These are phyloP conservation scores for Sebastes elongatus DNA, from an alignment of 2,797 vertebrate genomes.

Conservation along the genomic window DNA sequence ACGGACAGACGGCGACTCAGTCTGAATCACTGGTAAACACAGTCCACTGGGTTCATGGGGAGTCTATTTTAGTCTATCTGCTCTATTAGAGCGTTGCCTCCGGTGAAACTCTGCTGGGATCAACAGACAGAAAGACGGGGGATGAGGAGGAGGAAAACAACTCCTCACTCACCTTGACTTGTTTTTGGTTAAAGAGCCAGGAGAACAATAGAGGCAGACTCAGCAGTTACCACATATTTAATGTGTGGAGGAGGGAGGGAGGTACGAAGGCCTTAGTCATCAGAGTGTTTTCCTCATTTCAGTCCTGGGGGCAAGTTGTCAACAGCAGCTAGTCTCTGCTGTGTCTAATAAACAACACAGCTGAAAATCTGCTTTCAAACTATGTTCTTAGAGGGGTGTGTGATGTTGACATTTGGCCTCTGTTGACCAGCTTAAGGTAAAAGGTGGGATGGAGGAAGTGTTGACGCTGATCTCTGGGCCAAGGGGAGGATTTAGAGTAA, in stretches of 20 bases:
- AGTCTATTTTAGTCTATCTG: constrained; percentile 59
- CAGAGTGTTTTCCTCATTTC: neutral
- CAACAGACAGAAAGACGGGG: neutral
- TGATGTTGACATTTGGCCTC: neutral
- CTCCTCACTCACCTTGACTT: constrained; percentile 24
- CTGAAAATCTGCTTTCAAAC: constrained; percentile 3
- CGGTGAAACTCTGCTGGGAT: constrained; percentile 8
- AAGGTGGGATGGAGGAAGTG: neutral
- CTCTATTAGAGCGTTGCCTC: constrained; percentile 18
- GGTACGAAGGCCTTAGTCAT: constrained; percentile 26
- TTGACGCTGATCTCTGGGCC: neutral
- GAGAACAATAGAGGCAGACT: constrained; percentile 11
- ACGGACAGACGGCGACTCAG: neutral
- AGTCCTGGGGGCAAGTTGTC: neutral
- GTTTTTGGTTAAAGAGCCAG: constrained; percentile 5
- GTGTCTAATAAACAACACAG: constrained; percentile 13
- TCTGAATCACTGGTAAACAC: constrained; percentile 44
- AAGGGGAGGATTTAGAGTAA: neutral
- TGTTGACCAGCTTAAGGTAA: constrained; percentile 18
- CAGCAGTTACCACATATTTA: constrained; percentile 6
- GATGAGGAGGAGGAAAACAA: constrained; percentile 14
- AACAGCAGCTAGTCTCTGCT: constrained; percentile 4
- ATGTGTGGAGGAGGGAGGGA: neutral
- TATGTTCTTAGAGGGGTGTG: neutral
- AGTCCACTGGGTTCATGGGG: constrained; percentile 44